Conservation (phyloP, 2,888 invertebrate genomes). For the Plagodis dolabraria region DNA sequence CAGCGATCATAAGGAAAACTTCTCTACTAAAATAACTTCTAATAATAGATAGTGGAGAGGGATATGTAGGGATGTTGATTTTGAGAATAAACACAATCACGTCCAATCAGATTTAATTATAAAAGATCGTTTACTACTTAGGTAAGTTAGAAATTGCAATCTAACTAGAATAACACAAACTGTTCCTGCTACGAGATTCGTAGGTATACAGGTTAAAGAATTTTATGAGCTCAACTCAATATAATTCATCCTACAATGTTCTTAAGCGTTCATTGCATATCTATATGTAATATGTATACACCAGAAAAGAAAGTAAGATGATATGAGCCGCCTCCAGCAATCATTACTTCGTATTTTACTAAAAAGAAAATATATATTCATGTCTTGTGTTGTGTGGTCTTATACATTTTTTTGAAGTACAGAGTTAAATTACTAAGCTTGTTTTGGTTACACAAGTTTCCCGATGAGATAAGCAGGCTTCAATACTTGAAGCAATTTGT, state of each 20-base stretch:
- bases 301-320: not conserved
- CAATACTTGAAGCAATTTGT: slow-evolving; percentile 43
- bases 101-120: slow-evolving; percentile 33
- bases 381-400: slow-evolving; percentile 21
- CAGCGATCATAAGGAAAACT: slow-evolving; percentile 41
- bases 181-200: too few relatives aligned
- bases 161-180: slow-evolving; percentile 11
- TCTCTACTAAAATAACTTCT: slow-evolving; percentile 46
- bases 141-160: slow-evolving; percentile 1
- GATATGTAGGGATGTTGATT: slow-evolving; percentile 27
- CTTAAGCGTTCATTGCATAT: too few relatives aligned
- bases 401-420: slow-evolving; percentile 26
- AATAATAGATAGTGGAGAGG: slow-evolving; percentile 33
- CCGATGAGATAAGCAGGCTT: slow-evolving; percentile 45
- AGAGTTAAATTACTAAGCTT: slow-evolving; percentile 27
- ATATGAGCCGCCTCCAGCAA: slow-evolving; percentile 8
- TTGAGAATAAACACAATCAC: slow-evolving; percentile 41
- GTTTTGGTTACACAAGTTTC: slow-evolving; percentile 41
- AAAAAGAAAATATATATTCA: slow-evolving; percentile 24
- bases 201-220: too few relatives aligned
- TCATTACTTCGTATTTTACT: slow-evolving; percentile 24
- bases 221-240: too few relatives aligned
- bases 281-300: too few relatives aligned
- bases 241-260: too few relatives aligned
- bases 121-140: not conserved